Evolutionary conservation across 2,797 vertebrate genomes (phyloP), one percentile per base, ranked within the genome.

Genomic region (Pogonophryne albipinna): DNA sequence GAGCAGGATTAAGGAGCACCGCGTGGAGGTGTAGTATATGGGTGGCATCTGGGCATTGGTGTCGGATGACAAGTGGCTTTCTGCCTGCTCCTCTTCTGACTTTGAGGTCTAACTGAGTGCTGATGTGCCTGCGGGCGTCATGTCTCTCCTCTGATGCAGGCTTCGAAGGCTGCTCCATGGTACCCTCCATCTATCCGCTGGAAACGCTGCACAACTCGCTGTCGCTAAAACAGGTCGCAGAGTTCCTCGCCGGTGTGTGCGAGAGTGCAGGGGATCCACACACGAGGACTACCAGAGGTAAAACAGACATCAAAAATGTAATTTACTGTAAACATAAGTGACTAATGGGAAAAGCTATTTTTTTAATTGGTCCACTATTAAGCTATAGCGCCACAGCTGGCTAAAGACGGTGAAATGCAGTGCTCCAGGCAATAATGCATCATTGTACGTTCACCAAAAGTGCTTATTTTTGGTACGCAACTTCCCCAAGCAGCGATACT

Each of bases 141-240:
- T 90, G 50, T 92, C 73, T 84, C 68, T 85, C 69, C 71, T 91
- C 65, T 90, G 79, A 80, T 78, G 78, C 94, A 99, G 98, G 98
- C 80, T 99, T 99, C 71, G 98, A 99, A 94, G 98, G 98, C 87
- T 99, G 97, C 90, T 99, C 97, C 88, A 99, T 99, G 98, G 98
- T 99, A 86, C 98, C 98, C 80, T 99, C 97, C 75, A 98, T 99
- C 89, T 97, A 99, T 69, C 98, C 98, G 0, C 90, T 99, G 94
- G 98, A 99, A 88, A 99, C 98, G 4, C 96, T 99, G 85, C 98
- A 99, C 95, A 99, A 99, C 93, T 97, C 97, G 1, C 97, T 99
- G 78, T 99, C 98, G 4, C 93, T 99, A 59, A 97, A 95, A 69
- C 97, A 99, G 95, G 97, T 99, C 85, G 96, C 96, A 70, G 94